Conservation (phyloP, 2,113 vertebrate genomes). For the Gadus chalcogrammus region DNA sequence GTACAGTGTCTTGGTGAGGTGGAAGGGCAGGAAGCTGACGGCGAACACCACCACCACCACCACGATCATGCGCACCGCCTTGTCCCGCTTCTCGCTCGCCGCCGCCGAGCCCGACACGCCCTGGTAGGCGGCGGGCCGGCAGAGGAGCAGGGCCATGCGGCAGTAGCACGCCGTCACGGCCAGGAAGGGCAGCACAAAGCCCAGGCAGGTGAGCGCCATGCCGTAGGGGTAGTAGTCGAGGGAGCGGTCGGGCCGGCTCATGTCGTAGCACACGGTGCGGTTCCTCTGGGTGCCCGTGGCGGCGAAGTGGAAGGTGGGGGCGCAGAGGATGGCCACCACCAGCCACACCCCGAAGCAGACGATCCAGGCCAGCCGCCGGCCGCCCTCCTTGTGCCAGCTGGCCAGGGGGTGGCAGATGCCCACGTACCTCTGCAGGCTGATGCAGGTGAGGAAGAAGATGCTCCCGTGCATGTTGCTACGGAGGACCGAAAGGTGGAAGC, state of each 20-base stretch:
- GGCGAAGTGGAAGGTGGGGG: constrained; percentile 87
- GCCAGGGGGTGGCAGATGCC: constrained; percentile 92
- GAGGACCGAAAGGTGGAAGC: neutral
- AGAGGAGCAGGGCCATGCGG: constrained; percentile 83
- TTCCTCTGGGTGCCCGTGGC: constrained; percentile 87
- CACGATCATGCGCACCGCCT: constrained; percentile 85
- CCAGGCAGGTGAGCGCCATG: constrained; percentile 84
- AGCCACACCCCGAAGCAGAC: constrained; percentile 83
- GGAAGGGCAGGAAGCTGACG: constrained; percentile 94
- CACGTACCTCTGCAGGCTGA: constrained; percentile 91
- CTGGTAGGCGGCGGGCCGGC: constrained; percentile 65
- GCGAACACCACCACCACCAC: constrained; percentile 84
- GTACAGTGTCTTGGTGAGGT: constrained; percentile 92
- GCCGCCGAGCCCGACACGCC: constrained; percentile 56
- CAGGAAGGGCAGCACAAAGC: constrained; percentile 87
- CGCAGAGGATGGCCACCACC: constrained; percentile 74
- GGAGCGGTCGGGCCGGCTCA: constrained; percentile 78
- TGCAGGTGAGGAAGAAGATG: constrained; percentile 97
- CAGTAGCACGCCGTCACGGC: constrained; percentile 86
- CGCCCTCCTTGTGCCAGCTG: constrained; percentile 83
- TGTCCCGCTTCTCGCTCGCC: constrained; percentile 77
- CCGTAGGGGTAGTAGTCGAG: constrained; percentile 87
- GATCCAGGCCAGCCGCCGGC: constrained; percentile 80
- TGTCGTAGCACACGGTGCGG: constrained; percentile 92
- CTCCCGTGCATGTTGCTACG: constrained; percentile 87